Conservation (phyloP, 2,888 invertebrate species). For the Yponomeuta sedellus region DNA sequence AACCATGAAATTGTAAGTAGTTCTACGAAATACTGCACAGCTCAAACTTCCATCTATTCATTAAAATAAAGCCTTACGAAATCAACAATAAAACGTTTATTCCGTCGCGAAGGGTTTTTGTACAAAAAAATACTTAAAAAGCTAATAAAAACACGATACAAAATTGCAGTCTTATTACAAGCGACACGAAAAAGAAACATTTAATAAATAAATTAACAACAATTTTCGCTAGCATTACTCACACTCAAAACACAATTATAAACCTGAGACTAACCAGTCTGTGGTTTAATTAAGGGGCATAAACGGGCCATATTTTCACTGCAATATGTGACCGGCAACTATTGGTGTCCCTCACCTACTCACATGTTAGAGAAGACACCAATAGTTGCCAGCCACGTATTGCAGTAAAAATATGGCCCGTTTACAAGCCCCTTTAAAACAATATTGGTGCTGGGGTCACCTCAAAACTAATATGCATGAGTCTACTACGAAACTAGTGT, state of each 20-base stretch:
- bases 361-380: too few relatives aligned
- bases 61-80: neutral
- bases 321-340: too few relatives aligned
- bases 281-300: slow-evolving; percentile 20
- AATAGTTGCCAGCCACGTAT: too few relatives aligned
- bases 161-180: slow-evolving; percentile 14
- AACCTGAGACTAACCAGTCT: slow-evolving; percentile 19
- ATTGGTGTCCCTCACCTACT: too few relatives aligned
- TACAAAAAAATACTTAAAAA: slow-evolving; percentile 30
- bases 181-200: neutral
- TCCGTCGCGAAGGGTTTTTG: slow-evolving; percentile 40
- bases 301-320: too few relatives aligned
- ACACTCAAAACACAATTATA: neutral
- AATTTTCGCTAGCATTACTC: slow-evolving; percentile 22
- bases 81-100: neutral
- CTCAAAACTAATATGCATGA: neutral
- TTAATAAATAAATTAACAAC: slow-evolving; percentile 23
- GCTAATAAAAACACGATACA: neutral
- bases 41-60: neutral
- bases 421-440: too few relatives aligned
- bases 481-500: slow-evolving; percentile 25
- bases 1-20: too few relatives aligned
- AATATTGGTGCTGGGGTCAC: slow-evolving; percentile 4
- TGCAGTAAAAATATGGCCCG: too few relatives aligned
- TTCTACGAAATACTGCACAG: too few relatives aligned